A percentile compares a stretch with the other conserved stretches of the same genome.
Evolutionary conservation across 2,888 invertebrate species (phyloP).

Genomic region (Myopa tessellatipennis): DNA sequence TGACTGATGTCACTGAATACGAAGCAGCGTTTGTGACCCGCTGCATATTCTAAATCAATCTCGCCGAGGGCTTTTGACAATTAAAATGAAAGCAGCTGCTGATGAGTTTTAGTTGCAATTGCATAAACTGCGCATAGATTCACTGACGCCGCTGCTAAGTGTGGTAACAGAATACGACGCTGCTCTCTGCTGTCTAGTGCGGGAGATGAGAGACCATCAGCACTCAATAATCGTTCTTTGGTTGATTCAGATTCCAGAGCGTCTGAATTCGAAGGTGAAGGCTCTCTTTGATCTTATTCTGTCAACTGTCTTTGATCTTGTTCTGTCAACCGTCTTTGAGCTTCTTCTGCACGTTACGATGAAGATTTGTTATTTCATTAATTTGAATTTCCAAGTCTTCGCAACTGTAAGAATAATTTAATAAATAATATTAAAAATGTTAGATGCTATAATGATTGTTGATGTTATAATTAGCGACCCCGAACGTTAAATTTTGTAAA

Average conservation of each 20-base stretch:
- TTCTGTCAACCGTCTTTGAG: constrained; percentile 43
- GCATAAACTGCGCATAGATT: constrained; percentile 50
- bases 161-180: constrained; percentile 32
- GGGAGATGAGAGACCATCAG: not conserved
- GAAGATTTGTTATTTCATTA: constrained; percentile 49
- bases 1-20: constrained; percentile 18
- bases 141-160: constrained; percentile 31
- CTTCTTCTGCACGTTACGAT: constrained; percentile 53
- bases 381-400: constrained; percentile 51
- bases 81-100: constrained; percentile 48
- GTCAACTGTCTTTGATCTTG: no score
- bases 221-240: constrained; percentile 30
- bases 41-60: constrained; percentile 51
- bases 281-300: no score
- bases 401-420: constrained; percentile 47
- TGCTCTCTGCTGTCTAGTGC: not conserved
- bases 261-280: constrained; percentile 31
- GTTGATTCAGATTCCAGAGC: constrained; percentile 37
- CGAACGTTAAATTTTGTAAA: no score
- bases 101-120: not conserved
- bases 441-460: no score
- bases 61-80: constrained; percentile 51
- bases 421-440: not conserved
- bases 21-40: constrained; percentile 50
- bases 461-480: no score